Conservation (phyloP, 2,888 invertebrate genomes). For the Spisula solida region DNA sequence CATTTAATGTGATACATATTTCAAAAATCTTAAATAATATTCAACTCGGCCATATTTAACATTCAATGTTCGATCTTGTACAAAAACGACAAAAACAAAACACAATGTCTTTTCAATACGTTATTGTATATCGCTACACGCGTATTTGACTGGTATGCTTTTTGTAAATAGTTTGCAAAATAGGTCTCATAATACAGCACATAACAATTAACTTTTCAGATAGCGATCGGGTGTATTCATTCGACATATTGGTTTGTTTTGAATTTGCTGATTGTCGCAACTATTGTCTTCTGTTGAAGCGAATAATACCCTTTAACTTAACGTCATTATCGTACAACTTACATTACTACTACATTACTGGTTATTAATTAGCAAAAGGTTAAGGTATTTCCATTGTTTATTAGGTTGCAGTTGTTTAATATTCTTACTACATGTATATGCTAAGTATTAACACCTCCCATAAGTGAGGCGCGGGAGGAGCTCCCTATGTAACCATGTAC, state of each 20-base stretch:
- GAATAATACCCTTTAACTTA: neutral
- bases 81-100: neutral
- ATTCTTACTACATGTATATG: too few species aligned
- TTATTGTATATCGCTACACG: constrained; percentile 41
- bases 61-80: neutral
- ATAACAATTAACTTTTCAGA: neutral
- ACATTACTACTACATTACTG: neutral
- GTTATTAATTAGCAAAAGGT: neutral
- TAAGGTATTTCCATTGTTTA: neutral
- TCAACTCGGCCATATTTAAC: neutral
- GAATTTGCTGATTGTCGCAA: neutral
- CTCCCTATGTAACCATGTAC: too few species aligned
- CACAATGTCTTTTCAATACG: neutral
- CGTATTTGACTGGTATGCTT: constrained; percentile 23
- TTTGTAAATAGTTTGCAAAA: neutral
- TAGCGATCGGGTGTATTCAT: constrained; percentile 8
- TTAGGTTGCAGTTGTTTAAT: neutral
- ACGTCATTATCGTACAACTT: neutral
- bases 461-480: too few species aligned
- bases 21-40: too few species aligned
- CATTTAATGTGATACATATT: too few species aligned
- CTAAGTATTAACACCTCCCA: too few species aligned
- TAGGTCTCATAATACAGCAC: neutral
- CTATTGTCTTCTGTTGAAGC: neutral
- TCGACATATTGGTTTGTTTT: neutral